These are phyloP conservation scores for Cyprinodon diabolis DNA, from an alignment of 2,797 vertebrate genomes.

Conservation along the genomic window DNA sequence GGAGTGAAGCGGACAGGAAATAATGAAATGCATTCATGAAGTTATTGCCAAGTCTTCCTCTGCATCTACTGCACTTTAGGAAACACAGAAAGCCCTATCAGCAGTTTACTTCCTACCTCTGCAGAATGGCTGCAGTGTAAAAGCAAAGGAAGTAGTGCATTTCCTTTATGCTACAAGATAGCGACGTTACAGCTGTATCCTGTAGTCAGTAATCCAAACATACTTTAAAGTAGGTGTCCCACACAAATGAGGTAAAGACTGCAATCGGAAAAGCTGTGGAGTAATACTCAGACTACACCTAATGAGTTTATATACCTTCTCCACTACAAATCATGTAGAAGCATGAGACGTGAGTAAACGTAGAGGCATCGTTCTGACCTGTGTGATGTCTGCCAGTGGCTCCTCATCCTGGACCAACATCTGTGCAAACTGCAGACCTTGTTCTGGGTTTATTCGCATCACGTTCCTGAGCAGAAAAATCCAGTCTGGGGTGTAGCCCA, in stretches of 20 bases:
- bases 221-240: constrained; percentile 5
- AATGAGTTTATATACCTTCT: neutral
- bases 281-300: neutral
- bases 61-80: constrained; percentile 43
- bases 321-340: no score
- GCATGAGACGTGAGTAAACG: neutral
- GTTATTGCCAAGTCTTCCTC: neutral
- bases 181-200: constrained; percentile 15
- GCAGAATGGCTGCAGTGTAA: constrained; percentile 31
- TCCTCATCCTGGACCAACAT: constrained; percentile 99
- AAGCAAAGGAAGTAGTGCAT: constrained; percentile 41
- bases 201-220: neutral
- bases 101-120: constrained; percentile 39
- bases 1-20: neutral
- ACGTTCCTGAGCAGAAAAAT: constrained; percentile 98
- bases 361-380: constrained; percentile 79
- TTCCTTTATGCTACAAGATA: constrained; percentile 41
- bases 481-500: constrained; percentile 99
- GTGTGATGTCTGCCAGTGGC: constrained; percentile 97
- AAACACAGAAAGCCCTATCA: constrained; percentile 35
- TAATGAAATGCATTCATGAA: neutral
- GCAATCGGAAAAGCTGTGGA: neutral
- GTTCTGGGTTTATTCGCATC: constrained; percentile 97
- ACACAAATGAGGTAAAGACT: neutral
- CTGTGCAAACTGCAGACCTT: constrained; percentile 98